Percentiles rank a stretch among this genome's conserved stretches.
Evolutionary conservation across 2,113 vertebrate genomes (phyloP).

Genomic region (Cochlearius cochlearius): DNA sequence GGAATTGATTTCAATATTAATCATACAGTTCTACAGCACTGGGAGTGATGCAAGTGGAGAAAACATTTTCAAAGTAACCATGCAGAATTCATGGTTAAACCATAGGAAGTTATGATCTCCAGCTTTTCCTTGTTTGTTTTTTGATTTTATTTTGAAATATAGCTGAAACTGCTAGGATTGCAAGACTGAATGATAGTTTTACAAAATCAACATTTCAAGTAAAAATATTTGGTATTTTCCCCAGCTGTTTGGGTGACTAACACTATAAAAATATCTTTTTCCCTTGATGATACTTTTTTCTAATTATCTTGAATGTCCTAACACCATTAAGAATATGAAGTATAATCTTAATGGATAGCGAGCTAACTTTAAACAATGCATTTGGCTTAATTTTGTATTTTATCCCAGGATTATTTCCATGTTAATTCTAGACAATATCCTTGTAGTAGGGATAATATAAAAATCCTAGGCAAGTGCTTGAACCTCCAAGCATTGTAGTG

Average conservation of each 20-base stretch:
- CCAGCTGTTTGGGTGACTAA: neutral
- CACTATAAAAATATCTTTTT: neutral
- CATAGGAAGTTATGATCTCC: neutral
- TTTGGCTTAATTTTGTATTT: neutral
- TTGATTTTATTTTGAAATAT: neutral
- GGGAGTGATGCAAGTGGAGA: neutral
- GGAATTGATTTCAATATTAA: slow-evolving; percentile 29
- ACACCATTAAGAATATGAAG: neutral
- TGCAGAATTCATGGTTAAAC: neutral
- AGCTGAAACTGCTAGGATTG: neutral
- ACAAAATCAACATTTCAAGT: neutral
- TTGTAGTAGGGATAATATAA: neutral
- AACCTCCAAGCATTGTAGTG: neutral
- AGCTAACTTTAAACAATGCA: neutral
- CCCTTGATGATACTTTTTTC: neutral
- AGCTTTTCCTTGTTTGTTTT: neutral
- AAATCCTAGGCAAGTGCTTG: neutral
- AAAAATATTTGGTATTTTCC: neutral
- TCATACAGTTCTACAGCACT: neutral
- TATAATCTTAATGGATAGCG: neutral
- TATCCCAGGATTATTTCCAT: neutral
- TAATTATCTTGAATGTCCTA: neutral
- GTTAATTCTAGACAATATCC: neutral
- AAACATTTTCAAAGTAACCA: neutral
- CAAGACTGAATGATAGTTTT: neutral